A percentile compares a stretch with the other conserved stretches of the same genome.
Evolutionary conservation across 2,113 vertebrate genomes (phyloP).

Genomic region (Colius striatus): DNA sequence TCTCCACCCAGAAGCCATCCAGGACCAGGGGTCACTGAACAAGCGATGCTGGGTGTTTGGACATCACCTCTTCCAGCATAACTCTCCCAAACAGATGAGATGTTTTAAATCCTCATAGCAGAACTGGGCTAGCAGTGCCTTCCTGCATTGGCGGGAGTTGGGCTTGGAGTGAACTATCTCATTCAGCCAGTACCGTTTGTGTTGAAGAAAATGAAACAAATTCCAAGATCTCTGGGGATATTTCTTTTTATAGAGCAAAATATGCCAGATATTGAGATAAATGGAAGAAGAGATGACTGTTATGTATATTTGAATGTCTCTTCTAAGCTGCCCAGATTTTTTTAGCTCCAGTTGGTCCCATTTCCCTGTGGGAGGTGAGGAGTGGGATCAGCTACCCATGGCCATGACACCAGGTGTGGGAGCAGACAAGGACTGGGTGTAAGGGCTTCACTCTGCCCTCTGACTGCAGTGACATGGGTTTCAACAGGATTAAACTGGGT

Average conservation of each 20-base stretch:
- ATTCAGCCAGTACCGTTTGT: not conserved
- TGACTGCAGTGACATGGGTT: not conserved
- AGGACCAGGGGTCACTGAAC: not conserved
- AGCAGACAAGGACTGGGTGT: not conserved
- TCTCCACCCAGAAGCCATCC: not conserved
- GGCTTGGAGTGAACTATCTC: not conserved
- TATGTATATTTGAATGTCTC: not conserved
- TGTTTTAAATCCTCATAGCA: not conserved
- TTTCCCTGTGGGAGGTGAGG: fast-evolving
- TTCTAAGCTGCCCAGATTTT: not conserved
- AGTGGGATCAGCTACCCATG: not conserved
- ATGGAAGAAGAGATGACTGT: not conserved
- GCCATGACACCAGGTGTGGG: not conserved
- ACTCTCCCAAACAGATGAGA: not conserved
- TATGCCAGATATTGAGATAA: not conserved
- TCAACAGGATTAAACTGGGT: not conserved
- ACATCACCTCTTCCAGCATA: not conserved
- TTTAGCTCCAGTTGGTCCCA: not conserved
- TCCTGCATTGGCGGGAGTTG: not conserved
- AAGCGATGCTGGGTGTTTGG: not conserved
- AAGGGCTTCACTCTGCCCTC: fast-evolving
- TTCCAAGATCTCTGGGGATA: not conserved
- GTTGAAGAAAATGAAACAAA: not conserved
- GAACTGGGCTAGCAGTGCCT: not conserved
- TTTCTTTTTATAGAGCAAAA: not conserved